Conservation (phyloP, 2,797 vertebrate genomes). For the Molossus molossus region DNA sequence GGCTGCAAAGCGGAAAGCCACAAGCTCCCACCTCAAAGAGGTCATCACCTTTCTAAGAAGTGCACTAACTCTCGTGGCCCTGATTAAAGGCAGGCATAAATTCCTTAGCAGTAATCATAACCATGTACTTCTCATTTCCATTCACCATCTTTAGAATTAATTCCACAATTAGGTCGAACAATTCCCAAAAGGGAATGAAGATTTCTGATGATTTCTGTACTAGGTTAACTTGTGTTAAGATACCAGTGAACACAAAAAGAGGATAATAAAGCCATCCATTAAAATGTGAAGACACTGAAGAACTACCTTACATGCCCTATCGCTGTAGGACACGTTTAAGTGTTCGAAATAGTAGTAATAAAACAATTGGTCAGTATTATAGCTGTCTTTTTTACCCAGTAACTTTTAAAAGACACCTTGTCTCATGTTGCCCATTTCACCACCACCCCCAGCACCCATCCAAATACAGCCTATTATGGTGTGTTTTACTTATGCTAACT, state of each 20-base stretch:
- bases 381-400: slow-evolving; percentile 49
- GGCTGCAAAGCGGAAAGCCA: slow-evolving; percentile 68
- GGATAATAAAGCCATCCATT: slow-evolving; percentile 79
- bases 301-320: slow-evolving; percentile 52
- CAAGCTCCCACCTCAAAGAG: slow-evolving; percentile 61
- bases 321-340: slow-evolving; percentile 47
- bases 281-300: slow-evolving; percentile 75
- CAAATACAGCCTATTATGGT: slow-evolving; percentile 26
- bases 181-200: slow-evolving; percentile 40
- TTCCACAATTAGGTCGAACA: slow-evolving; percentile 61
- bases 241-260: slow-evolving; percentile 49
- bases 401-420: slow-evolving; percentile 57
- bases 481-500: slow-evolving; percentile 55
- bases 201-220: slow-evolving; percentile 40
- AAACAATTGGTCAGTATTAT: slow-evolving; percentile 49
- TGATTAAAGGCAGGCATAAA: slow-evolving; percentile 22
- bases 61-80: not conserved
- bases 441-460: slow-evolving; percentile 1
- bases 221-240: slow-evolving; percentile 66
- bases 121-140: slow-evolving; percentile 40
- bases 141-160: slow-evolving; percentile 59
- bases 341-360: slow-evolving; percentile 38
- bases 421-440: not conserved
- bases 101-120: slow-evolving; percentile 37
- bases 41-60: slow-evolving; percentile 63